Base-by-base conservation (phyloP, 2,888 invertebrate species). In the Spodoptera littoralis region DNA sequence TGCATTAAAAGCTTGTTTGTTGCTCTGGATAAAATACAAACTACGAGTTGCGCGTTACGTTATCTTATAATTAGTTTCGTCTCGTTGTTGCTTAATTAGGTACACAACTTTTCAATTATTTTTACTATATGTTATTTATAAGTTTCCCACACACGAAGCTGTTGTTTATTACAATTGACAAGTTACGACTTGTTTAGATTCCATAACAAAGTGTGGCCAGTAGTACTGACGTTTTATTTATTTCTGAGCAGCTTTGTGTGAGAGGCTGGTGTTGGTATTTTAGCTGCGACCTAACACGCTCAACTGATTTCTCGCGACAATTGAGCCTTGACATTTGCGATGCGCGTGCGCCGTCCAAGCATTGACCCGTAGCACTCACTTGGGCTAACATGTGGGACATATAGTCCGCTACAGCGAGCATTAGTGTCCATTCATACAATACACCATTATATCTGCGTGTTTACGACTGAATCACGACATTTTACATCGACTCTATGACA, bases 351-450 rank as follows among this genome's bases (percentile, higher is more conserved):
- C 68, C 84, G 85, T 84, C 78, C 82, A 86, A 79, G 80, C 90
- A 85, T 86, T 91, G 92, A 92, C 90, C 92, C 82, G 89, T 76
- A 71, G 82, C 78, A 73, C 79, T 81, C 85, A 84, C 84, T 85
- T 78, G 79, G 82, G 67, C 86, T 87, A 88, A 86, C 87, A 90
- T 88, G 85, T 80, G 76, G 79, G 79, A 81, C 81, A 79, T 78
- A 81, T 88, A 85, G 84, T 79, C 68, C 83, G 80, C 82, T 75
- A 83, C 77, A 76, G 64, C 73, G 79, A 77, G 80, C 84, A 88
- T 88, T 87, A 90, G 82, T 80, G 86, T 86, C 85, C 87, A 84
- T 87, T 88, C 87, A 89, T 86, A 92, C 90, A 91, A 91, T 91
- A 87, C 88, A 78, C 88, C 85, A 90, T 92, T 91, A 92, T 86